These are phyloP conservation scores for Sympetrum striolatum DNA, from an alignment of 2,888 invertebrate genomes.

Conservation along the genomic window DNA sequence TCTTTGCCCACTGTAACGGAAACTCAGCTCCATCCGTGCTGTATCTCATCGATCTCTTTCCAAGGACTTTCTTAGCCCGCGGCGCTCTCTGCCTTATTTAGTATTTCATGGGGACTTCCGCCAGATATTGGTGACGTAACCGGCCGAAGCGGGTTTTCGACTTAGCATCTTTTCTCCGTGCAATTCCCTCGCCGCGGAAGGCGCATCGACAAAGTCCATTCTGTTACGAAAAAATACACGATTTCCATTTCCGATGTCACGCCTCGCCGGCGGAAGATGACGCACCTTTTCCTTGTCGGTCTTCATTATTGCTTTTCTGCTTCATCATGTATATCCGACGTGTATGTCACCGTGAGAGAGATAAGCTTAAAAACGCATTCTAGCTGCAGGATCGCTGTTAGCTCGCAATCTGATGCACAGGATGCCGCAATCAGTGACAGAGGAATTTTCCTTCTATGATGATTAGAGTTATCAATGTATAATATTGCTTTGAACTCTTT, in stretches of 20 bases:
- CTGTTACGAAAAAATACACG: neutral
- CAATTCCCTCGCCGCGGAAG: neutral
- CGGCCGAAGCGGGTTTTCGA: neutral
- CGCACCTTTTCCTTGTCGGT: neutral
- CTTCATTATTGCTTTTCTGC: neutral
- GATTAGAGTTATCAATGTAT: too few species aligned
- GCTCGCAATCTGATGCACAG: too few species aligned
- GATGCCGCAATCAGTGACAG: too few species aligned
- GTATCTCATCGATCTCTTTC: neutral
- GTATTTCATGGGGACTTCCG: constrained; percentile 1
- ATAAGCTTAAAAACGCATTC: too few species aligned
- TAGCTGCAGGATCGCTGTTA: too few species aligned
- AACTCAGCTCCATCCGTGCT: neutral
- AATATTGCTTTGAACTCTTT: too few species aligned
- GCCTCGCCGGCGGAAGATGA: neutral
- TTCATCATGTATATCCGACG: too few species aligned
- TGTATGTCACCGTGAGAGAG: too few species aligned
- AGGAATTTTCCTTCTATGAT: too few species aligned
- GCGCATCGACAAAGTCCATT: neutral
- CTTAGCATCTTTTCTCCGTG: neutral
- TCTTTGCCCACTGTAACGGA: neutral
- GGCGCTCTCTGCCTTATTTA: constrained; percentile 22
- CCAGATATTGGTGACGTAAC: constrained; percentile 21
- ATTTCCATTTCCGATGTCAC: neutral
- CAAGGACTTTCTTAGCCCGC: neutral